A percentile compares a stretch with the other conserved stretches of the same genome.
Conservation (phyloP, 2,113 vertebrate genomes). For the Pseudopodoces humilis region DNA sequence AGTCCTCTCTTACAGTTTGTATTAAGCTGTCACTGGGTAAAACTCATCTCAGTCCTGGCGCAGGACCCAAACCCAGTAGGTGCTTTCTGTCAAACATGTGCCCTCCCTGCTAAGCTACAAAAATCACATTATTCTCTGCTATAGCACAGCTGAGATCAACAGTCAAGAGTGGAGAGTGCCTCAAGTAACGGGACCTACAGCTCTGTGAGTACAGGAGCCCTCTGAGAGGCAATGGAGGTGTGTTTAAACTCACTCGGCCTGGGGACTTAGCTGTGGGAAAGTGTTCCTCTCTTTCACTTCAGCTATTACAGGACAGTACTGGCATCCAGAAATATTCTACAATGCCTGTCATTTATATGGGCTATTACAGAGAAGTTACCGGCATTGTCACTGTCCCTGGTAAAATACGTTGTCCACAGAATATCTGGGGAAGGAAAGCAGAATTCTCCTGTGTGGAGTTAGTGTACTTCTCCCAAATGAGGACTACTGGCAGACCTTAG, state of each 20-base stretch:
- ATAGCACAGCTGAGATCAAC: not conserved
- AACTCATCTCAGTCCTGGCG: not conserved
- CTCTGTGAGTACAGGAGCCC: not conserved
- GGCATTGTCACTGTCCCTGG: not conserved
- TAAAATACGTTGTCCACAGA: not conserved
- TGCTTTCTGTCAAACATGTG: accelerated
- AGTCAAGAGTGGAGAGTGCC: not conserved
- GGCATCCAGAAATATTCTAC: not conserved
- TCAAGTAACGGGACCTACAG: not conserved
- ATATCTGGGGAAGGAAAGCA: not conserved
- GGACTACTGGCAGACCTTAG: not conserved
- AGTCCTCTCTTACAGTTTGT: not conserved
- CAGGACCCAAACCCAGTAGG: not conserved
- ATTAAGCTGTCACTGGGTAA: not conserved
- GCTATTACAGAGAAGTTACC: not conserved
- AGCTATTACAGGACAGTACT: not conserved
- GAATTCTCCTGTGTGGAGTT: not conserved
- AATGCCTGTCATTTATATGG: not conserved
- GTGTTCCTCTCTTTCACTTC: not conserved
- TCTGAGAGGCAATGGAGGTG: not conserved
- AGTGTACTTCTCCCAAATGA: not conserved
- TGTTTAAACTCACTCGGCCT: not conserved
- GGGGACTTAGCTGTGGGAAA: not conserved
- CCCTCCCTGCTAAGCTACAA: not conserved
- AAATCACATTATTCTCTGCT: not conserved